phyloP scores from a whole-genome alignment of 2,888 invertebrate genomes.

The Serrognathus titanus region DNA sequence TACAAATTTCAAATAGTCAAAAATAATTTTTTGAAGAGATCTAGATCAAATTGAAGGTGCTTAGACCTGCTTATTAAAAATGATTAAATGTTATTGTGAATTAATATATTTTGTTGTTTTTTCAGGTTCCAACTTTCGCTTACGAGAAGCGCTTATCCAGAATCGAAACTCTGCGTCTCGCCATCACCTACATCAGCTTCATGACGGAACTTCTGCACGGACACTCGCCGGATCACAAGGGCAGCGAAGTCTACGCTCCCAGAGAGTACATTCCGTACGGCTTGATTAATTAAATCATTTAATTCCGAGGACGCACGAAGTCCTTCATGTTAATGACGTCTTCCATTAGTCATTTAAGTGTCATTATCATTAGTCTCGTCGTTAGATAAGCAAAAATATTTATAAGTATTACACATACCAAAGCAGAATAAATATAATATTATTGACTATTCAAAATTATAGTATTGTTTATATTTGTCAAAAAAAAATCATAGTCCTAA shows the following conservation, averaged over 20 bases:
- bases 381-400: too few species aligned
- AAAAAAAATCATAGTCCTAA: too few species aligned
- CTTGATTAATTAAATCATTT: constrained; percentile 7
- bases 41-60: background rate
- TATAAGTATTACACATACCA: too few species aligned
- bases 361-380: too few species aligned
- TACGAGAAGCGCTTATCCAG: constrained; percentile 94
- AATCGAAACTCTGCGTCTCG: constrained; percentile 90
- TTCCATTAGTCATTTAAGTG: too few species aligned
- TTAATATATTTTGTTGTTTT: constrained; percentile 9
- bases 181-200: constrained; percentile 95
- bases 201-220: constrained; percentile 87
- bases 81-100: background rate
- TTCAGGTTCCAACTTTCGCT: constrained; percentile 87
- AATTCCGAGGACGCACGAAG: too few species aligned
- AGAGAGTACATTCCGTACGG: constrained; percentile 51
- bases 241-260: constrained; percentile 41
- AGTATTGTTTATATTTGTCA: too few species aligned
- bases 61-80: background rate
- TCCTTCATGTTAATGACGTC: too few species aligned
- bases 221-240: constrained; percentile 43
- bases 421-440: too few species aligned
- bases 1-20: too few species aligned
- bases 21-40: too few species aligned
- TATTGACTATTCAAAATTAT: too few species aligned